A percentile compares a stretch with the other conserved stretches of the same genome.
Evolutionary conservation across 1,140 invertebrate species (phyloP).

Genomic region (Eurytemora carolleeae): DNA sequence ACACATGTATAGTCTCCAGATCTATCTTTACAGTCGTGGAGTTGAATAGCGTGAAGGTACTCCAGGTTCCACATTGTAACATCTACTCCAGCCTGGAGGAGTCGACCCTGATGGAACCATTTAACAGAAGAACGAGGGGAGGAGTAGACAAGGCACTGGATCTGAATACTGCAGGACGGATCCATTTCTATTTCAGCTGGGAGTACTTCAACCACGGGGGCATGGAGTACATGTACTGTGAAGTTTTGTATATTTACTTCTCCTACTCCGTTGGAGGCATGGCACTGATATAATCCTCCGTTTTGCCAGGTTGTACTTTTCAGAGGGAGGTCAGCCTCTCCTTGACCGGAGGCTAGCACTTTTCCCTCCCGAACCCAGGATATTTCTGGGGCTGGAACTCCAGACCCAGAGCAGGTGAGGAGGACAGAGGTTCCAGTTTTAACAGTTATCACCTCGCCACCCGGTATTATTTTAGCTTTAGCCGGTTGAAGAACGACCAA

Average conservation of each 20-base stretch:
- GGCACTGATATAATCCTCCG: not conserved
- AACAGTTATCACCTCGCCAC: not conserved
- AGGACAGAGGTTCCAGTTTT: not conserved
- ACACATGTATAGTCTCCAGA: not conserved
- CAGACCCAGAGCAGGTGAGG: not conserved
- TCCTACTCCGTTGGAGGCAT: not conserved
- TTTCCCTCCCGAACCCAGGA: not conserved
- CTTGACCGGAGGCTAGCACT: not conserved
- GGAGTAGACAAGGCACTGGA: not conserved
- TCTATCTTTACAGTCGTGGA: not conserved
- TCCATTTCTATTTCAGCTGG: not conserved
- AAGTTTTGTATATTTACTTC: not conserved
- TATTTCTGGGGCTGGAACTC: not conserved
- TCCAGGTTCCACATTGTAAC: not conserved
- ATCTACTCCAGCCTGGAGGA: not conserved
- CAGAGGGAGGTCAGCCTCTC: not conserved
- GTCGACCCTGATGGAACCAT: not conserved
- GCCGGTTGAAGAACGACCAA: not conserved
- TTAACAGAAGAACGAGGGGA: not conserved
- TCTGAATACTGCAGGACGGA: not conserved
- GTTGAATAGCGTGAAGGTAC: not conserved
- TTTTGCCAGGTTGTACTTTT: not conserved
- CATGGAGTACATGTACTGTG: not conserved
- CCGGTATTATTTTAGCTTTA: not conserved
- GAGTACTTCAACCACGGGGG: not conserved